A percentile compares a stretch with the other conserved stretches of the same genome.
These are phyloP conservation scores for Vultur gryphus DNA, from an alignment of 2,797 vertebrate species.

Conservation along the genomic window DNA sequence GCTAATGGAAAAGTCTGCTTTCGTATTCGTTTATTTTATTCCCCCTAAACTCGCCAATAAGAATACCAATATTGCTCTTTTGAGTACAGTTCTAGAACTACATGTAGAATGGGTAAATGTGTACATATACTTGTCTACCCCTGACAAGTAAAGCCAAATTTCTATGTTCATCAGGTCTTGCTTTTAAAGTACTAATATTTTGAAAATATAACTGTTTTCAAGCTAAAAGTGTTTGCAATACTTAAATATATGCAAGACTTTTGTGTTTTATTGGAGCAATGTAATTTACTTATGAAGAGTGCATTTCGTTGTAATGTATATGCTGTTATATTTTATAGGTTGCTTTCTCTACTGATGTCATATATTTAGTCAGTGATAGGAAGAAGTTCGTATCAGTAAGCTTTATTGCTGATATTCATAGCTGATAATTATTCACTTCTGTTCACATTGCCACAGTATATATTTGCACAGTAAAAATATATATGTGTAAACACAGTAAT, in stretches of 20 bases:
- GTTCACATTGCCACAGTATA: not conserved
- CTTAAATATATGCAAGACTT: not conserved
- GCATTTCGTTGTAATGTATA: not conserved
- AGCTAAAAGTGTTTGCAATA: not conserved
- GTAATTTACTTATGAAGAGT: not conserved
- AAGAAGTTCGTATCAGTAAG: not conserved
- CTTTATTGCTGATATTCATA: not conserved
- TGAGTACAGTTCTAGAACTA: not conserved
- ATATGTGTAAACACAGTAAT: not conserved
- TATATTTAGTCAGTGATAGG: not conserved
- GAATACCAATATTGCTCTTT: not conserved
- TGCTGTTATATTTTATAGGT: not conserved
- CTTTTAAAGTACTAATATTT: not conserved
- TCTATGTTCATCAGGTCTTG: not conserved
- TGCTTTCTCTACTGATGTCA: not conserved
- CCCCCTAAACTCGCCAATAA: accelerated
- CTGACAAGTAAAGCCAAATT: not conserved
- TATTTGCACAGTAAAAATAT: not conserved
- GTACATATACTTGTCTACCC: not conserved
- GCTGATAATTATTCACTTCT: not conserved
- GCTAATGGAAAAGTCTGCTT: not conserved
- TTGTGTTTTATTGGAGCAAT: not conserved
- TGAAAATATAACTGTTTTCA: not conserved
- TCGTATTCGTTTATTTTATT: not conserved
- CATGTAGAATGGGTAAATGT: not conserved